These are phyloP conservation scores for Panzeria rudis DNA, from an alignment of 2,888 invertebrate genomes.

Conservation along the genomic window DNA sequence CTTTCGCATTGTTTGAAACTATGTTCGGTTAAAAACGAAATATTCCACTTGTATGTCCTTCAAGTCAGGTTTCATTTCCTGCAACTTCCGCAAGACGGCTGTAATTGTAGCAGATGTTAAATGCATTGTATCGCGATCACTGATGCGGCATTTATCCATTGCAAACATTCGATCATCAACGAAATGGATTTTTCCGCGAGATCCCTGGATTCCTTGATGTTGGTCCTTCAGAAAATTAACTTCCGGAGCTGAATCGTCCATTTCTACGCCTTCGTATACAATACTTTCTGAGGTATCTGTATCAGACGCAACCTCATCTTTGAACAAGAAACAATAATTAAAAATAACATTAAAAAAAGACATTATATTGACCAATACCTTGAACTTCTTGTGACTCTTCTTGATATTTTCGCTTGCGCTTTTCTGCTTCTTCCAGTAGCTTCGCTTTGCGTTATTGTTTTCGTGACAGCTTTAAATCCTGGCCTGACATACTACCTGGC, in stretches of 20 bases:
- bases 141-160: conserved; percentile 20
- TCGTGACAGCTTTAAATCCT: no score
- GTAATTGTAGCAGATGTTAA: conserved; percentile 9
- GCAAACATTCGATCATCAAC: conserved; percentile 16
- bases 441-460: neutral
- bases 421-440: conserved; percentile 11
- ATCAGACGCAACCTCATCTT: no score
- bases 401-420: conserved; percentile 3
- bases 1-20: conserved; percentile 28
- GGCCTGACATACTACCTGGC: no score
- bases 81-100: conserved; percentile 11
- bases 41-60: neutral
- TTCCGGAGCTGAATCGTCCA: conserved; percentile 17
- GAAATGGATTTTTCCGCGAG: conserved; percentile 30
- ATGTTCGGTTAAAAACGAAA: conserved; percentile 16
- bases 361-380: conserved; percentile 4
- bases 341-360: conserved; percentile 14
- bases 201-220: conserved; percentile 22
- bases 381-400: neutral
- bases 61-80: conserved; percentile 8
- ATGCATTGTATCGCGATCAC: conserved; percentile 12
- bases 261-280: conserved; percentile 23
- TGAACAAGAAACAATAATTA: conserved; percentile 20
- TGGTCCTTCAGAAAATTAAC: conserved; percentile 12
- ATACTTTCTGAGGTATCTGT: conserved; percentile 37